Percentiles rank a stretch among this genome's conserved stretches.
These are phyloP conservation scores for Gnathonemus echidnorhynchus DNA, from an alignment of 2,113 vertebrate genomes.

Conservation along the genomic window DNA sequence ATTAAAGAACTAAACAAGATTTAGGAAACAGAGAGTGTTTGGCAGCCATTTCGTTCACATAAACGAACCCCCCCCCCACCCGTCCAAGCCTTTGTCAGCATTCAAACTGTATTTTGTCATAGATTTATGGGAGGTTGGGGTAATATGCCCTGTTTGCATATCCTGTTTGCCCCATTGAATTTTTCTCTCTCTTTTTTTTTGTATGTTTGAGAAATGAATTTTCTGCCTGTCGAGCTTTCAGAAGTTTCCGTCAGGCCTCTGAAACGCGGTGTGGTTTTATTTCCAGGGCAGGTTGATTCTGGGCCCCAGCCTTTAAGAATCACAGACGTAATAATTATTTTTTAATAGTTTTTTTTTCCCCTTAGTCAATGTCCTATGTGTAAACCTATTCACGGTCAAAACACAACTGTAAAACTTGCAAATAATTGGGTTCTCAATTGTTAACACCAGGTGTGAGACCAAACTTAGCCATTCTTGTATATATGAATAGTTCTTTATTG, in stretches of 20 bases:
- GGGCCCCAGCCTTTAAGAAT: constrained; percentile 13
- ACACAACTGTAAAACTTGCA: background rate
- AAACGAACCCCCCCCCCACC: constrained; percentile 39
- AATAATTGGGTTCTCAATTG: background rate
- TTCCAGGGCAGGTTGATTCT: background rate
- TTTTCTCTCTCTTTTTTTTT: constrained; percentile 35
- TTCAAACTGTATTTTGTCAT: constrained; percentile 51
- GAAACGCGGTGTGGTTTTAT: constrained; percentile 22
- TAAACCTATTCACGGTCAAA: background rate
- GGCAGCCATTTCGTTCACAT: constrained; percentile 60
- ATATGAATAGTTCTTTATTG: background rate
- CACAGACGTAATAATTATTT: background rate
- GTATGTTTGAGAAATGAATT: constrained; percentile 38
- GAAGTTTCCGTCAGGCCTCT: constrained; percentile 32
- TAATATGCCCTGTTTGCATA: constrained; percentile 44
- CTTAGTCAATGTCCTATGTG: background rate
- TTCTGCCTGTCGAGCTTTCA: constrained; percentile 42
- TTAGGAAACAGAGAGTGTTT: constrained; percentile 60
- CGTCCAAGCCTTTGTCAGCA: constrained; percentile 36
- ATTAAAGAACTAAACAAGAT: constrained; percentile 75
- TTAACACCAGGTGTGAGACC: background rate
- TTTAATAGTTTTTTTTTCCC: background rate
- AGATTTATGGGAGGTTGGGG: constrained; percentile 59
- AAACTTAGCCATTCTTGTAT: background rate
- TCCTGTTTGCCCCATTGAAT: constrained; percentile 41